Evolutionary conservation across 2,113 vertebrate genomes (phyloP).

Genomic region (Mustela nigripes): DNA sequence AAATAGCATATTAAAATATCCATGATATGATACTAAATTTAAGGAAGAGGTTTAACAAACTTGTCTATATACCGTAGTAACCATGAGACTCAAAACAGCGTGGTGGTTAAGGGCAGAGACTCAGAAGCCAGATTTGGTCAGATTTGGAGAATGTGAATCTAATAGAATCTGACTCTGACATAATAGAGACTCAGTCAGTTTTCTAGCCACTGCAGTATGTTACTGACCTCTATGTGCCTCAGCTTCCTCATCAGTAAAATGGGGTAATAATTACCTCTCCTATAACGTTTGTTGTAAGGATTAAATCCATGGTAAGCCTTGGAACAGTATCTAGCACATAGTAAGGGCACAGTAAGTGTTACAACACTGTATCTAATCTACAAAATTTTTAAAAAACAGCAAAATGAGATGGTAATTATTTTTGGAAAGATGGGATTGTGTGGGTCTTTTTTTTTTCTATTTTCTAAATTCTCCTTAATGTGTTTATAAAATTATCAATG

Average conservation of each 20-base stretch:
- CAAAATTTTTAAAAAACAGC: neutral
- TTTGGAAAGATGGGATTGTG: neutral
- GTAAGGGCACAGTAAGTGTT: neutral
- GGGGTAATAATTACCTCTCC: neutral
- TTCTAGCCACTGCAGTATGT: constrained; percentile 16
- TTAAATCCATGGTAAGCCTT: neutral
- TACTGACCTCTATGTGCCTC: neutral
- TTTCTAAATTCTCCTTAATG: constrained; percentile 26
- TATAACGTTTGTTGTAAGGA: neutral
- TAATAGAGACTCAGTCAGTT: neutral
- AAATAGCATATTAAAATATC: constrained; percentile 19
- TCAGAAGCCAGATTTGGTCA: neutral
- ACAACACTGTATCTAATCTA: neutral
- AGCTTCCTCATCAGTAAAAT: constrained; percentile 59
- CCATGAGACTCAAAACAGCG: neutral
- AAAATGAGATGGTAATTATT: constrained; percentile 40
- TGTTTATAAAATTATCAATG: neutral
- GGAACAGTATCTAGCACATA: neutral
- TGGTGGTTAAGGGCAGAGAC: neutral
- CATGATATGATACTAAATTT: constrained; percentile 20
- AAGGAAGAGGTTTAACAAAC: constrained; percentile 31
- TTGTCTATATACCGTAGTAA: neutral
- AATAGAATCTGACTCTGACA: neutral
- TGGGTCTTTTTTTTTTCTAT: neutral
- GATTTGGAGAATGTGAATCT: neutral